Evolutionary conservation across 2,113 vertebrate genomes (phyloP).

Genomic region (Calidris pugnax): DNA sequence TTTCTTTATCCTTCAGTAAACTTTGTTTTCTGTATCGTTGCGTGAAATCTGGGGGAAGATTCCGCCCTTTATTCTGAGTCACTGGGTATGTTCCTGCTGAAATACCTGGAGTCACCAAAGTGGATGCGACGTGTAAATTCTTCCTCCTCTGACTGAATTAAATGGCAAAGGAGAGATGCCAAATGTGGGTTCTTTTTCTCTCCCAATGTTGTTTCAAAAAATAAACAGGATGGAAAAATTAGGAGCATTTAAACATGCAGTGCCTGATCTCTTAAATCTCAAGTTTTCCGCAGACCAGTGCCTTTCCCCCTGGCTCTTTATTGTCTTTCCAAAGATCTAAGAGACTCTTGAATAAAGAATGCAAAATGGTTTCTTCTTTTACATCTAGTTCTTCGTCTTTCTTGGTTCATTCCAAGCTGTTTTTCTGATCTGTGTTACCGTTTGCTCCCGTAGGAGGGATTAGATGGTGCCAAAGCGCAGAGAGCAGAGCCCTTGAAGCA

Average conservation of each 20-base stretch:
- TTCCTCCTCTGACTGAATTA: background rate
- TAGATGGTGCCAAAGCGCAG: background rate
- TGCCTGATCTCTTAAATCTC: background rate
- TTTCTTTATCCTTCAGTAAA: constrained; percentile 3
- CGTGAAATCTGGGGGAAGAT: background rate
- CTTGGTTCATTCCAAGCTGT: background rate
- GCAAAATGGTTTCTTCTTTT: background rate
- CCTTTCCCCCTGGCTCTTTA: background rate
- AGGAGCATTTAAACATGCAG: background rate
- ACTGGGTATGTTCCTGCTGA: background rate
- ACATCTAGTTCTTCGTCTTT: background rate
- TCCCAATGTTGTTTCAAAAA: background rate
- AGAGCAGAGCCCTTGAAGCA: constrained; percentile 12
- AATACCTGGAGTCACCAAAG: background rate
- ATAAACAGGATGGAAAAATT: background rate
- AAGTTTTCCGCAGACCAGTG: background rate
- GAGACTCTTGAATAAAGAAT: background rate
- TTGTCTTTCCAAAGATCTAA: background rate
- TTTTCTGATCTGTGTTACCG: background rate
- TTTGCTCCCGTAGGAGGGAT: constrained; percentile 1
- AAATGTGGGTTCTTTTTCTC: background rate
- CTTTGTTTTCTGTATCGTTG: background rate
- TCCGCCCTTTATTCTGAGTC: background rate
- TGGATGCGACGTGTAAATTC: background rate
- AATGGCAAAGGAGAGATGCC: background rate